Conservation (phyloP, 2,113 vertebrate species). For the Pseudonaja textilis region DNA sequence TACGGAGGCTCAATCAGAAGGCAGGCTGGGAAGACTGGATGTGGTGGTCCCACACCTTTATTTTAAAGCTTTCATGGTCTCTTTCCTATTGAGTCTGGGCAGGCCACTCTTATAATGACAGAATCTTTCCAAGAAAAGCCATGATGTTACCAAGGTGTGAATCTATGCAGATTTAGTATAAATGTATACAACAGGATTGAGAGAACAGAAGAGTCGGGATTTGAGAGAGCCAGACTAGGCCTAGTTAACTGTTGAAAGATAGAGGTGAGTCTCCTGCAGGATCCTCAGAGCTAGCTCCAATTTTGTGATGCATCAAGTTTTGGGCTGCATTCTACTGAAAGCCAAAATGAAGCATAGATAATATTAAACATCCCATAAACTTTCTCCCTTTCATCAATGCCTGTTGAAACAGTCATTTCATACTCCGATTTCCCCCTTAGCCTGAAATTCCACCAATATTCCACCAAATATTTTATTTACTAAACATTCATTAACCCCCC, state of each 20-base stretch:
- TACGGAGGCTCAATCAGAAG: constrained; percentile 38
- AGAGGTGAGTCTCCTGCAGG: not conserved
- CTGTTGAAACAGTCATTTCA: not conserved
- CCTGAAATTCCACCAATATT: not conserved
- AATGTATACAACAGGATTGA: not conserved
- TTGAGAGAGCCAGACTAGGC: not conserved
- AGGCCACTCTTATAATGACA: not conserved
- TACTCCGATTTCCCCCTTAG: not conserved
- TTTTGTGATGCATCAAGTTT: not conserved
- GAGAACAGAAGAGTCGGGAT: not conserved
- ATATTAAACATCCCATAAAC: not conserved
- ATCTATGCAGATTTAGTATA: not conserved
- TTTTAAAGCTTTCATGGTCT: not conserved
- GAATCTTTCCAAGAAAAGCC: not conserved
- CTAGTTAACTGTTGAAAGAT: not conserved
- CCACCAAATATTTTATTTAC: not conserved
- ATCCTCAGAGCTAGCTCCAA: not conserved
- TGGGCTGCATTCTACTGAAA: not conserved
- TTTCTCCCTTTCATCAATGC: not conserved
- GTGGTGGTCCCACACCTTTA: not conserved
- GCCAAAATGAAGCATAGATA: not conserved
- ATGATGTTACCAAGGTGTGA: not conserved
- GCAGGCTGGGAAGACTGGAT: constrained; percentile 38
- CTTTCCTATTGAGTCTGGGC: not conserved
- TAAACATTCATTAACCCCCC: not conserved